phyloP scores from a whole-genome alignment of 1,140 invertebrate species.

The Drosophila malerkotliana region DNA sequence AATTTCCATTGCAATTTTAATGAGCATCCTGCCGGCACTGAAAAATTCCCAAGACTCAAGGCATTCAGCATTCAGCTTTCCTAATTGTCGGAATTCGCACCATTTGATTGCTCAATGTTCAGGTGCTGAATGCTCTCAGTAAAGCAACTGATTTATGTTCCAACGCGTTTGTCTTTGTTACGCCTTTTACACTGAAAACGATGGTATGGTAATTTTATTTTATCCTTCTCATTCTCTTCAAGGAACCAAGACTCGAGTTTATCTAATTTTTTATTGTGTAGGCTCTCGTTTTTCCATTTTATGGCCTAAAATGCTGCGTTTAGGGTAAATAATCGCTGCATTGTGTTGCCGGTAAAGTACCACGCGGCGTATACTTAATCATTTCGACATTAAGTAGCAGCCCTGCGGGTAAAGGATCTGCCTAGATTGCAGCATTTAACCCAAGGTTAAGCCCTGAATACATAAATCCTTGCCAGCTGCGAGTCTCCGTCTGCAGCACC shows the following conservation, averaged over 20 bases:
- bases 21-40: slow-evolving; percentile 41
- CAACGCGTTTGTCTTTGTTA: slow-evolving; percentile 46
- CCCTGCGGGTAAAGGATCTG: slow-evolving; percentile 29
- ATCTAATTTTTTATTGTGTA: slow-evolving; percentile 2
- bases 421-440: slow-evolving; percentile 48
- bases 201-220: neutral
- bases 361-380: slow-evolving; percentile 73
- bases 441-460: slow-evolving; percentile 41
- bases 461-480: slow-evolving; percentile 6
- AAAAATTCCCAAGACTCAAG: slow-evolving; percentile 8
- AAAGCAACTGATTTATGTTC: slow-evolving; percentile 64
- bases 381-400: slow-evolving; percentile 68
- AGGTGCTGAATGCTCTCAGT: slow-evolving; percentile 26
- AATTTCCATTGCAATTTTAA: slow-evolving; percentile 53
- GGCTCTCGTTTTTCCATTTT: slow-evolving; percentile 25
- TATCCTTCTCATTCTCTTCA: too few relatives aligned
- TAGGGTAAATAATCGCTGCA: slow-evolving; percentile 68
- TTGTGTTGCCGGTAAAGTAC: slow-evolving; percentile 35
- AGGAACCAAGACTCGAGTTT: neutral
- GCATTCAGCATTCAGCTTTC: slow-evolving; percentile 10
- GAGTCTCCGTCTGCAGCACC: neutral
- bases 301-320: slow-evolving; percentile 50
- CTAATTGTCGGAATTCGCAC: slow-evolving; percentile 62
- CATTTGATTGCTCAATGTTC: slow-evolving; percentile 70
- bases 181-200: slow-evolving; percentile 16